Base-by-base conservation (phyloP, 2,113 vertebrate species). In the Bufo gargarizans region DNA sequence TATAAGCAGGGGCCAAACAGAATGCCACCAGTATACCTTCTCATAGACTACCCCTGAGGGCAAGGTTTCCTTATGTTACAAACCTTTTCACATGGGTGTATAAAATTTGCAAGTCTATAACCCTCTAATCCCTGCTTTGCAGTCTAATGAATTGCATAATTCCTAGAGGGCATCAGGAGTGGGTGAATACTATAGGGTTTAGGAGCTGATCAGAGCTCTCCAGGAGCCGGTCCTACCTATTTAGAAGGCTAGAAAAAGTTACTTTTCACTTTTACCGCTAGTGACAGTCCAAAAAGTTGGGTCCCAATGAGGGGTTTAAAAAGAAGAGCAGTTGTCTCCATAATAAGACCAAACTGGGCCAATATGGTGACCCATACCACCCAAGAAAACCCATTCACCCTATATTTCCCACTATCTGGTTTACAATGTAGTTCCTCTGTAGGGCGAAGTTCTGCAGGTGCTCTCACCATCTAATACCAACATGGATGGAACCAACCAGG, bases 21-120 rank as follows among this genome's bases (percentile, higher is more conserved):
- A 50, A 7, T 76, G 72, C 50, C 72, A 76, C 72, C 20, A 50
- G 50, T 20, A 50, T 17, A 19, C 47, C 9, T 76, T 76, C 45
- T 76, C 72, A 20, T 6, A 50, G 72, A 20, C 72, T 19, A 76
- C 45, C 72, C 72, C 47, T 10, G 3, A 14, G 45, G 72, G 33
- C 16, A 4, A 14, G 47, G 4, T 50, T 74, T 76, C 19, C 47
- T 76, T 76, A 76, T 19, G 50, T 76, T 50, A 76, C 72, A 20
- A 6, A 20, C 47, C 72, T 76, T 76, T 76, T 76, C 47, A 76
- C 45, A 76, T 10, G 47, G 47, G 47, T 20, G 72, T 9, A 50
- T 49, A 76, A 76, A 50, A 76, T 76, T 76, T 50, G 72, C 72
- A 76, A 76, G 72, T 76, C 72, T 50, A 49, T 76, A 17, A 12